Evolutionary conservation across 2,113 vertebrate species (phyloP).

Genomic region (Pterocles orientalis): DNA sequence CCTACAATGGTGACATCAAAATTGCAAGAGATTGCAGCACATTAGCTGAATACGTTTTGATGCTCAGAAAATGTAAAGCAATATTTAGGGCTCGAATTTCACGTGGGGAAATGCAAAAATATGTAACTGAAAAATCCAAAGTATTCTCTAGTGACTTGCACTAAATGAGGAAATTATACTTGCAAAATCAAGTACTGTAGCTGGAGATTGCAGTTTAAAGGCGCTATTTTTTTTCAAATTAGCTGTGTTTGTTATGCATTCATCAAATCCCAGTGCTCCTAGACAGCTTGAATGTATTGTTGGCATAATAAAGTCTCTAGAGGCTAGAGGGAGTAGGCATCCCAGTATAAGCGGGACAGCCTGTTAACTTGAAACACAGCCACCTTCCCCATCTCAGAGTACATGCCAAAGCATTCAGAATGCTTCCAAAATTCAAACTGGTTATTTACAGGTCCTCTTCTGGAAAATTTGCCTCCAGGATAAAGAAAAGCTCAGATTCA

Average conservation of each 20-base stretch:
- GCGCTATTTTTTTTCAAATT: conserved; percentile 12
- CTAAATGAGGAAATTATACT: conserved; percentile 65
- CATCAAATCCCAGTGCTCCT: conserved; percentile 11
- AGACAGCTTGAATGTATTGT: background rate
- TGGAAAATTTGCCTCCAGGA: background rate
- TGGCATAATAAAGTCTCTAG: background rate
- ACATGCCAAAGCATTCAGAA: background rate
- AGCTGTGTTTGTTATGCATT: conserved; percentile 38
- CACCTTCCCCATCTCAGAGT: background rate
- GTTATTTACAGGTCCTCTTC: background rate
- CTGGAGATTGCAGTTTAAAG: conserved; percentile 44
- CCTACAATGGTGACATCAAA: background rate
- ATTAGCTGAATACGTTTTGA: conserved; percentile 5
- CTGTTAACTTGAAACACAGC: background rate
- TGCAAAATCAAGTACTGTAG: conserved; percentile 56
- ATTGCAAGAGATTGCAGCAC: conserved; percentile 6
- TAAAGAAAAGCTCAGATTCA: background rate
- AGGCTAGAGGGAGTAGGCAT: background rate
- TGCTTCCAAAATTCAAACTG: background rate
- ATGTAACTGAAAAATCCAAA: conserved; percentile 34
- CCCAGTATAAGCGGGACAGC: background rate
- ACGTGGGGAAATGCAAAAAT: background rate
- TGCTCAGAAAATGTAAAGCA: background rate
- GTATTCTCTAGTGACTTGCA: conserved; percentile 36
- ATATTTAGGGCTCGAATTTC: background rate